Evolutionary conservation across 92 coral and sea anemone species (phyloP), one percentile per base, ranked within the genome.

Genomic region (Parazoanthus swiftii): DNA sequence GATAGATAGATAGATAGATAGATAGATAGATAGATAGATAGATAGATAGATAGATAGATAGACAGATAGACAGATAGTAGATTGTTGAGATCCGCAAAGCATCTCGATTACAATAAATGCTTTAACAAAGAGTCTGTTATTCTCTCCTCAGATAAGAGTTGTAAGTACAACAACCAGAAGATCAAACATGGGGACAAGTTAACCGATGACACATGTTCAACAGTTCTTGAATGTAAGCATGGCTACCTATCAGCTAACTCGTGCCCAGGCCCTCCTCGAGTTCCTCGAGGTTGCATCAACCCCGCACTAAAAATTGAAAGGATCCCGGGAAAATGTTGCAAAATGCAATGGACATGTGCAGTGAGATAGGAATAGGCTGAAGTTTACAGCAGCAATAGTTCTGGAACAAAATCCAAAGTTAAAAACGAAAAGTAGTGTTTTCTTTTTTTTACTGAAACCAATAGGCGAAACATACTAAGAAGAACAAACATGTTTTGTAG

Each of bases 271-370:
- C 93, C 98, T 50, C 98, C 98, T 43, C 89, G 93, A 29, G 89
- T 95, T 6, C 98, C 98, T 15, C 89, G 77, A 70, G 91, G 84
- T 5, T 95, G 98, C 54, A 91, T 95, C 66, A 95, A 95, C 82
- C 98, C 98, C 46, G 72, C 85, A 50, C 91, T 95, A 13, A 78
- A 86, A 77, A 93, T 93, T 76, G 86, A 93, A 75, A 84, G 98
- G 82, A 74, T 90, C 39, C 93, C 91, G 21, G 98, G 95, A 5
- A 93, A 93, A 76, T 95, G 98, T 74, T 95, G 98, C 81, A 85
- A 85, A 16, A 95, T 90, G 98, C 92, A 78, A 14, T 95, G 98
- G 98, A 29, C 89, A 80, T 95, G 98, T 91, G 98, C 95, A 75
- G 90, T 94, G 39, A 89, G 91, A 85, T 92, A 90, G 58, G 29